These are phyloP conservation scores for Falco biarmicus DNA, from an alignment of 2,797 vertebrate species.

Conservation along the genomic window DNA sequence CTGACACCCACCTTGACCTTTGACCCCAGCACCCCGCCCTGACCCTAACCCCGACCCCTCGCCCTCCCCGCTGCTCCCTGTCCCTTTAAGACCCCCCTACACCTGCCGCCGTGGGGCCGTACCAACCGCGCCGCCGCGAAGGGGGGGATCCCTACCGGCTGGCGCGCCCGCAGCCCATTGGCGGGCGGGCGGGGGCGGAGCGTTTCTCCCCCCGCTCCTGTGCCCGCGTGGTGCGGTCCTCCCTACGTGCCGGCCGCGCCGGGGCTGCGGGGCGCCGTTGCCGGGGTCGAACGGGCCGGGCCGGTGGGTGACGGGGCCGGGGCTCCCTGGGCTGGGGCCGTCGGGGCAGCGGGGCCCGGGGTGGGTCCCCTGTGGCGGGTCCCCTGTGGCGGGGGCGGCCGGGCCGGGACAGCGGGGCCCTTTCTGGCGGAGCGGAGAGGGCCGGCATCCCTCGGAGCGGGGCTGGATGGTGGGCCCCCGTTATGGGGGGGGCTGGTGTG, in stretches of 20 bases:
- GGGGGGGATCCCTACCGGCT: accelerated
- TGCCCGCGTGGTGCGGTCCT: neutral
- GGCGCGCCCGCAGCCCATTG: neutral
- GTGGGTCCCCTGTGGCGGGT: too few species aligned
- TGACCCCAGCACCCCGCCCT: neutral
- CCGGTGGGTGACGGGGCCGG: neutral
- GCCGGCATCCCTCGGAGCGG: too few species aligned
- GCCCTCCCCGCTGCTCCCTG: neutral
- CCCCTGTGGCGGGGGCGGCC: too few species aligned
- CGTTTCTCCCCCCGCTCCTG: neutral
- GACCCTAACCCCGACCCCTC: neutral
- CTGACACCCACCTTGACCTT: neutral
- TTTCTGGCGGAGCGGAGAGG: too few species aligned
- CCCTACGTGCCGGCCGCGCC: slow-evolving; percentile 28
- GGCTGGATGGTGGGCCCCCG: too few species aligned
- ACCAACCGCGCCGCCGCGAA: neutral
- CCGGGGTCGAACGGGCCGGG: neutral
- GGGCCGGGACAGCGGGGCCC: too few species aligned
- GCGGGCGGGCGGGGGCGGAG: neutral
- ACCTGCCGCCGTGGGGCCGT: neutral
- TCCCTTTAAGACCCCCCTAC: neutral
- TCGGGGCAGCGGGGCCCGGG: too few species aligned
- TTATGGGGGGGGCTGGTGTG: too few species aligned
- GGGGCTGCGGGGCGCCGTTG: neutral
- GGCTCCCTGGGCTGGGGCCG: neutral